phyloP scores from a whole-genome alignment of 2,888 invertebrate species.

The Drosophila rellima region DNA sequence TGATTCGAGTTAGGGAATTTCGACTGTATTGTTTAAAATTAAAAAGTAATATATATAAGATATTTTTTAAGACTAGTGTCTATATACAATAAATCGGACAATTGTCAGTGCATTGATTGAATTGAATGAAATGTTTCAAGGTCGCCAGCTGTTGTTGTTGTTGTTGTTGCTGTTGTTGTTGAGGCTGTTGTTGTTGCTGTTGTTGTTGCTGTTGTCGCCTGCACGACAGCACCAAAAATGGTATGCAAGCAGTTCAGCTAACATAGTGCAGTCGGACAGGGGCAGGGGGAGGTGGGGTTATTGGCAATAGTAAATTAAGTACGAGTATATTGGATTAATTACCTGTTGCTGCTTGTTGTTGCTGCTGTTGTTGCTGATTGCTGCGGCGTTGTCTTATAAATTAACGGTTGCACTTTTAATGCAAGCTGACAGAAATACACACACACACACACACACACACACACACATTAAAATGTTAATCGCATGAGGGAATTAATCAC shows the following conservation, averaged over 20 bases:
- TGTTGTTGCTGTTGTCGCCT: slow-evolving; percentile 33
- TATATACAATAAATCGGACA: too few relatives aligned
- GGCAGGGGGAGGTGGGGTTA: neutral
- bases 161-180: slow-evolving; percentile 6
- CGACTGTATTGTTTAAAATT: too few relatives aligned
- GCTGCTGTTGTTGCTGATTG: slow-evolving; percentile 43
- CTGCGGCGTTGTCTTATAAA: slow-evolving; percentile 70
- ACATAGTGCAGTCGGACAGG: neutral
- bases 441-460: slow-evolving; percentile 24
- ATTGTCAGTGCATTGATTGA: slow-evolving; percentile 61
- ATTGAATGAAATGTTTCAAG: slow-evolving; percentile 72
- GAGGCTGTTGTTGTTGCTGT: slow-evolving; percentile 11
- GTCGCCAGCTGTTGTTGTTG: slow-evolving; percentile 65
- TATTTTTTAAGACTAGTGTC: too few relatives aligned
- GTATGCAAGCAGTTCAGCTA: slow-evolving; percentile 2
- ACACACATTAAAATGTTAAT: slow-evolving; percentile 54
- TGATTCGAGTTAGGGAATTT: too few relatives aligned
- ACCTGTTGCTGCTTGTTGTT: slow-evolving; percentile 51
- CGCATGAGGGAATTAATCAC: slow-evolving; percentile 71
- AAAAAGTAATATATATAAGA: too few relatives aligned
- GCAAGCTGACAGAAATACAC: slow-evolving; percentile 66
- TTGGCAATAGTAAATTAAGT: slow-evolving; percentile 51
- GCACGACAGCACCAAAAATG: slow-evolving; percentile 43
- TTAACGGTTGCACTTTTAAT: slow-evolving; percentile 76
- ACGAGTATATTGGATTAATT: slow-evolving; percentile 71